Evolutionary conservation across 2,888 invertebrate genomes (phyloP), one percentile per base, ranked within the genome.

Genomic region (Ochropleura plecta): DNA sequence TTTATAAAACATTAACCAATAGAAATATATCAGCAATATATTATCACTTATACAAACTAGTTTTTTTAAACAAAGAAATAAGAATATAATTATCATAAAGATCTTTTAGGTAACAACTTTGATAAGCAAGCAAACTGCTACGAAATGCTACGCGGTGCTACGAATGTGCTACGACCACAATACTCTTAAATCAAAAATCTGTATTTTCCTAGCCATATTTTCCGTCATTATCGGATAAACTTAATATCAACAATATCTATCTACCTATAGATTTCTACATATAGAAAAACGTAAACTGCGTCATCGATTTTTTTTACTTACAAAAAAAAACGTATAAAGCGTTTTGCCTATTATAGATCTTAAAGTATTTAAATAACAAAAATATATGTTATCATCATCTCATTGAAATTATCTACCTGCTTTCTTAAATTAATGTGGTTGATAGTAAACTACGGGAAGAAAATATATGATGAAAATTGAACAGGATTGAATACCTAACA

Each of bases 71-170:
- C 18, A n/a, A 66, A 55, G 1, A 5, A 1, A 16, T 7, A 48
- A 67, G 5, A 12, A 20, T 30, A 30, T 30, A n/a, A 1, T 0
- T 30, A 30, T 8, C 6, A 49, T 14, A 30, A 30, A 76, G 8
- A 30, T 60, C 4, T 60, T 9, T 30, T 20, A n/a, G 7, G 14
- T 42, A 44, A 20, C 5, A 53, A 0, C 10, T 55, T n/a, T 14
- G 5, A 7, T 14, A 14, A 40, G 0, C 14, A 16, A 2, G 44
- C 5, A 5, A 46, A 18, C 4, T 8, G 75, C 81, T 78, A 65
- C 64, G 81, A 30, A 20, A 5, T 48, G 81, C 76, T 78, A 81
- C 77, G 64, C 51, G 20, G 0, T 9, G 57, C 77, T 73, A 80
- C 64, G 75, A 64, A 46, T 8, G 12, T 12, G 57, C 76, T 80